These are phyloP conservation scores for Drosophila barbarae DNA, from an alignment of 2,888 invertebrate genomes.

Conservation along the genomic window DNA sequence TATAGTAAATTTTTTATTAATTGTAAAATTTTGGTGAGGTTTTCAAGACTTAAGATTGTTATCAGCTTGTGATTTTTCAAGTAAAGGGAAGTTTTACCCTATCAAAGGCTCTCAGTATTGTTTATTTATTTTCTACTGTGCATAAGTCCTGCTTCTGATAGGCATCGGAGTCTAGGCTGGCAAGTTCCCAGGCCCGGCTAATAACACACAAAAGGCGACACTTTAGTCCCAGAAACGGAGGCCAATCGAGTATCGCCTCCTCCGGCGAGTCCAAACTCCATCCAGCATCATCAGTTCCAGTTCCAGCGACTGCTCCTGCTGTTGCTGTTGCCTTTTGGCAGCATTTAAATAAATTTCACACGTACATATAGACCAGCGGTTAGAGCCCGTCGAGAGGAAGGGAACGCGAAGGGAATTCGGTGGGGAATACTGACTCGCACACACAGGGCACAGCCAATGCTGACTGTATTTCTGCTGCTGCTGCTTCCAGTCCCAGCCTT, in stretches of 20 bases:
- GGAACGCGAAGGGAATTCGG: constrained; percentile 1
- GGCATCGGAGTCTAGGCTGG: constrained; percentile 38
- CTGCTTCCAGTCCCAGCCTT: constrained; percentile 8
- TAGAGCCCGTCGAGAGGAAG: constrained; percentile 1
- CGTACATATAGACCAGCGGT: constrained; percentile 32
- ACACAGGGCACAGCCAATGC: constrained; percentile 12
- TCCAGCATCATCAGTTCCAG: constrained; percentile 21
- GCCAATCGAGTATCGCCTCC: constrained; percentile 53
- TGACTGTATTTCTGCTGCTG: constrained; percentile 13
- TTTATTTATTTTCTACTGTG: constrained; percentile 7
- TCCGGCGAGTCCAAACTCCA: constrained; percentile 17
- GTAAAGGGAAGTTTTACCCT: neutral
- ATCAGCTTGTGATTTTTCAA: neutral
- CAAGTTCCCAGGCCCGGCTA: constrained; percentile 42
- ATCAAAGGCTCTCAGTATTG: neutral
- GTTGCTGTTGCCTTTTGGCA: constrained; percentile 62
- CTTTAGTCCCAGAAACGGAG: constrained; percentile 43
- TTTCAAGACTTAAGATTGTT: neutral
- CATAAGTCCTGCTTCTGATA: constrained; percentile 17
- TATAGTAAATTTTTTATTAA: neutral
- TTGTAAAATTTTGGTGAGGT: too few species aligned
- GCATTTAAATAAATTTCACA: constrained; percentile 68
- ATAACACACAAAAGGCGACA: constrained; percentile 48
- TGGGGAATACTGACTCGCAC: constrained; percentile 5
- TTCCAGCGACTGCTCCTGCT: constrained; percentile 1